Conservation (phyloP, 2,888 invertebrate species). For the Molorchus minor region DNA sequence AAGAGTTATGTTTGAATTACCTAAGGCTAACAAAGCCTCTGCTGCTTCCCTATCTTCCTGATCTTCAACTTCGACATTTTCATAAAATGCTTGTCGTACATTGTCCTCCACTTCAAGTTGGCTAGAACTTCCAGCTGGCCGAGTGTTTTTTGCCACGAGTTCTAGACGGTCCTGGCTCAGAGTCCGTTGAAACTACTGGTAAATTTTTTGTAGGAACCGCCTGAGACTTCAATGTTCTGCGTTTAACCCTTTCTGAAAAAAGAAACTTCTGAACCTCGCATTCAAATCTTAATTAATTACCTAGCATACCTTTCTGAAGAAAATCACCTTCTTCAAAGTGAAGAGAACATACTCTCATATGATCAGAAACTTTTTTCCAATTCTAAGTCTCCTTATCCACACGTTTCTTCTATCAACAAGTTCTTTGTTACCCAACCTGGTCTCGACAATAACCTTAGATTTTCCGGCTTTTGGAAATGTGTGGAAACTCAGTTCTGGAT, state of each 20-base stretch:
- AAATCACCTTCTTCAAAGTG: constrained; percentile 10
- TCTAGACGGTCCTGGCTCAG: constrained; percentile 5
- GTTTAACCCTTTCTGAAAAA: not conserved
- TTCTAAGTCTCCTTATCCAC: constrained; percentile 20
- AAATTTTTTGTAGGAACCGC: constrained; percentile 3
- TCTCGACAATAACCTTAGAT: constrained; percentile 11
- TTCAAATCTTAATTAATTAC: not conserved
- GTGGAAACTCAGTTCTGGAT: no score
- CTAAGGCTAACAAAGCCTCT: constrained; percentile 5
- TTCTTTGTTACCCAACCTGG: constrained; percentile 8
- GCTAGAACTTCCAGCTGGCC: not conserved
- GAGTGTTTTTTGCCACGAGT: constrained; percentile 3
- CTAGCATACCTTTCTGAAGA: not conserved
- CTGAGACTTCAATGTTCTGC: constrained; percentile 1
- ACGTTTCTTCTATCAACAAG: constrained; percentile 14
- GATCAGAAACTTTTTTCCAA: constrained; percentile 14
- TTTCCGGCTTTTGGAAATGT: constrained; percentile 14
- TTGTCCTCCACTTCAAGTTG: not conserved
- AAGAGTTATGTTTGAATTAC: not conserved
- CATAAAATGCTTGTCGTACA: no score
- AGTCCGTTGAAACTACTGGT: constrained; percentile 1
- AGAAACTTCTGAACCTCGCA: not conserved
- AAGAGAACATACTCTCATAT: constrained; percentile 23
- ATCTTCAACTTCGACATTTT: no score
- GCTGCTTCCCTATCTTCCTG: constrained; percentile 5